Evolutionary conservation across 2,888 invertebrate genomes (phyloP).

Genomic region (Papilio gigon): DNA sequence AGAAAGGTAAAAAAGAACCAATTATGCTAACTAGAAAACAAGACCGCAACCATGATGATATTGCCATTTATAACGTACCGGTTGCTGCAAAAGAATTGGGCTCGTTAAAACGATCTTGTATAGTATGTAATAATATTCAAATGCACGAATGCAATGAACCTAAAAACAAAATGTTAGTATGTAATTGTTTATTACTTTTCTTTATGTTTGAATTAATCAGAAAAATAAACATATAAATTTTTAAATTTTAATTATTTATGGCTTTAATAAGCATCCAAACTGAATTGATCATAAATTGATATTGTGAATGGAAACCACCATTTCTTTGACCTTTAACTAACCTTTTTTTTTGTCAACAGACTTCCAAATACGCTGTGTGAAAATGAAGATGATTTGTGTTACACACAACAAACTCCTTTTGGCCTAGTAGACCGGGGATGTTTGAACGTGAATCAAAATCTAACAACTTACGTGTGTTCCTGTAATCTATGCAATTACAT

Average conservation of each 20-base stretch:
- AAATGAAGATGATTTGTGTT: slow-evolving; percentile 63
- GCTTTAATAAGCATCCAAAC: background rate
- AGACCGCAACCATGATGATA: slow-evolving; percentile 28
- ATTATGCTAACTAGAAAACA: background rate
- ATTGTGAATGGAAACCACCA: background rate
- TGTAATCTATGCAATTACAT: slow-evolving; percentile 73
- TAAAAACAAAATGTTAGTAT: slow-evolving; percentile 57
- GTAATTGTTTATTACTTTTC: slow-evolving; percentile 3
- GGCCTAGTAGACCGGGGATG: slow-evolving; percentile 72
- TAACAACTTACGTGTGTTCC: slow-evolving; percentile 66
- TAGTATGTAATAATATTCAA: slow-evolving; percentile 63
- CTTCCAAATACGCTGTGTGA: slow-evolving; percentile 60
- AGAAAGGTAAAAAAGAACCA: slow-evolving; percentile 48
- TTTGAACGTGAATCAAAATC: slow-evolving; percentile 61
- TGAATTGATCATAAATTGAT: background rate
- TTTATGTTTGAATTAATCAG: background rate
- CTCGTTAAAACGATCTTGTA: slow-evolving; percentile 56
- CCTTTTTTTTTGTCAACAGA: slow-evolving; percentile 48
- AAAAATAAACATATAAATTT: slow-evolving; percentile 9
- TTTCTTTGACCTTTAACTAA: slow-evolving; percentile 45
- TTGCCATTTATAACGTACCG: slow-evolving; percentile 40
- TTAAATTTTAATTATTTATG: slow-evolving; percentile 19
- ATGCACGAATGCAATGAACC: slow-evolving; percentile 61
- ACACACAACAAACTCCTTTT: slow-evolving; percentile 70
- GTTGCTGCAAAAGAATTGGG: slow-evolving; percentile 40